Conservation (phyloP, 2,797 vertebrate species). For the Limnodromus scolopaceus region DNA sequence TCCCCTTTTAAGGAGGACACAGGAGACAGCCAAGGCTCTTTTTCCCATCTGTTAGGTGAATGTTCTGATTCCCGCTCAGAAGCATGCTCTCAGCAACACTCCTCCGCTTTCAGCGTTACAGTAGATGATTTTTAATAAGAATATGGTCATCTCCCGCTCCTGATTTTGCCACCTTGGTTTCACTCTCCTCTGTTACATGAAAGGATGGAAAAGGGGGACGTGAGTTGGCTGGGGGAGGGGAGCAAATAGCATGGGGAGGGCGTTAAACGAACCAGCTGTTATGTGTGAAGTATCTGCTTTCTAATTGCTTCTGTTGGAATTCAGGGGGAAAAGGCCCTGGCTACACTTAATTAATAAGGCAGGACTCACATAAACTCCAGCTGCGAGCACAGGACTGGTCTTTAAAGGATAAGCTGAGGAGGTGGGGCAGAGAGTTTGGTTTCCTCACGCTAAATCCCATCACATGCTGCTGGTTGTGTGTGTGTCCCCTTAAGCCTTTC, state of each 20-base stretch:
- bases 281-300: constrained; percentile 65
- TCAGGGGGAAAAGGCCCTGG: neutral
- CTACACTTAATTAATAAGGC: constrained; percentile 74
- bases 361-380: constrained; percentile 72
- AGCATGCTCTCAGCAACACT: neutral
- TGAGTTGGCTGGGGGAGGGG: constrained; percentile 11
- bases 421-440: constrained; percentile 52
- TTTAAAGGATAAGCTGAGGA: constrained; percentile 65
- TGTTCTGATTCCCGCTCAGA: neutral
- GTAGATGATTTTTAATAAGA: neutral
- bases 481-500: constrained; percentile 46
- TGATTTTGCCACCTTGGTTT: constrained; percentile 17
- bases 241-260: neutral
- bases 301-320: constrained; percentile 70
- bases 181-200: neutral
- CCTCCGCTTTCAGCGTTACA: neutral
- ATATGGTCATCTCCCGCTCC: neutral
- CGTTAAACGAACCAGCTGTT: constrained; percentile 58
- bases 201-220: neutral
- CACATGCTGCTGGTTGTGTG: constrained; percentile 53
- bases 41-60: constrained; percentile 31
- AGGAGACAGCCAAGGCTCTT: neutral
- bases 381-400: constrained; percentile 70
- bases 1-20: constrained; percentile 53
- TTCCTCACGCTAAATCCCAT: constrained; percentile 49